Evolutionary conservation across 2,113 vertebrate genomes (phyloP).

Genomic region (Grammomys dolichurus): DNA sequence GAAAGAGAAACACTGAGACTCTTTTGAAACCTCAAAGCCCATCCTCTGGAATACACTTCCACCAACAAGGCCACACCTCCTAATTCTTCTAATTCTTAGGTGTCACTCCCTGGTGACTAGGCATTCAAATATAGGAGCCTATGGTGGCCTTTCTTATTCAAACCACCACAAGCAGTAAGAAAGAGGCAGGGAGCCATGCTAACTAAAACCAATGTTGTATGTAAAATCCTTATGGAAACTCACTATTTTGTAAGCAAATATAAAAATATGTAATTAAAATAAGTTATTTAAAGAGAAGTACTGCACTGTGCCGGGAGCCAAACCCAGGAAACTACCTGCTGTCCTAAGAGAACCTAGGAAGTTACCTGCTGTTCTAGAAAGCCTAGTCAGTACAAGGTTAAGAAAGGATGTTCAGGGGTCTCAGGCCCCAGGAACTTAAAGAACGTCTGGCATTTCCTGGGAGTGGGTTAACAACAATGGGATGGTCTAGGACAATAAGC

Average conservation of each 20-base stretch:
- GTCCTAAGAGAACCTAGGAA: too few species aligned
- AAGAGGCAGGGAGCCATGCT: background rate
- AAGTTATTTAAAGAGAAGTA: background rate
- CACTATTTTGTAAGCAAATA: background rate
- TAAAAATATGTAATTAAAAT: background rate
- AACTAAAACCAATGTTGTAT: background rate
- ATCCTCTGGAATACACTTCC: background rate
- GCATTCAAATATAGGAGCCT: background rate
- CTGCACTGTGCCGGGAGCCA: background rate
- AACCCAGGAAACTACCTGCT: too few species aligned
- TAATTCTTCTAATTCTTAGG: background rate
- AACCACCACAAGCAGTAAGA: background rate
- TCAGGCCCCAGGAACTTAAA: too few species aligned
- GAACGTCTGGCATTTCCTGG: too few species aligned
- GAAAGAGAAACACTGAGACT: background rate
- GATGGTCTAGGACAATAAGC: too few species aligned
- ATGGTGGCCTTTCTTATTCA: background rate
- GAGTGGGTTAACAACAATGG: too few species aligned
- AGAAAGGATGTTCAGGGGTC: too few species aligned
- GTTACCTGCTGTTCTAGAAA: too few species aligned
- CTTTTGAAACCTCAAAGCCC: background rate
- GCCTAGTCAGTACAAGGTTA: too few species aligned
- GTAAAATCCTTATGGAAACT: background rate
- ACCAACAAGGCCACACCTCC: background rate
- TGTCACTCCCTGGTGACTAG: background rate